A percentile compares a stretch with the other conserved stretches of the same genome.
Evolutionary conservation across 2,113 vertebrate species (phyloP).

Genomic region (Geococcyx californianus): DNA sequence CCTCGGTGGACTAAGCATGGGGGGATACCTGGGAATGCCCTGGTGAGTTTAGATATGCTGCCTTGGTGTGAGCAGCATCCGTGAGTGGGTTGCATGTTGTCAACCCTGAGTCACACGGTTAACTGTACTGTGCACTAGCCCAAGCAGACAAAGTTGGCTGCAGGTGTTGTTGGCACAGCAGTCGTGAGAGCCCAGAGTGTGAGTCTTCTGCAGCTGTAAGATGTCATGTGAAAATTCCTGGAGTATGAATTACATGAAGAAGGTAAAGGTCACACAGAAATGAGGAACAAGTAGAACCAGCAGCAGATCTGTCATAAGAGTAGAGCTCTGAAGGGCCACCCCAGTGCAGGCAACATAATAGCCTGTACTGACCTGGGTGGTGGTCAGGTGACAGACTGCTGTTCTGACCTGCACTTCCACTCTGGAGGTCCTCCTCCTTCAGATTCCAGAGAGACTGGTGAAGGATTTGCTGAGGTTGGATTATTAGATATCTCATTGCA

Average conservation of each 20-base stretch:
- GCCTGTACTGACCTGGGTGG: not conserved
- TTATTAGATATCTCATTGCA: not conserved
- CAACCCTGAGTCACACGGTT: not conserved
- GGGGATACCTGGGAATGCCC: not conserved
- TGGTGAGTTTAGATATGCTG: not conserved
- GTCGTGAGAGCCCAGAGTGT: not conserved
- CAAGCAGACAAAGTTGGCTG: accelerated
- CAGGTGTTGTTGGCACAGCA: not conserved
- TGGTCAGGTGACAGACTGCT: not conserved
- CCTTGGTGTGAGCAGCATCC: not conserved
- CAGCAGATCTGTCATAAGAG: accelerated
- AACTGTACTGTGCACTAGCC: not conserved
- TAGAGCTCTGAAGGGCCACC: not conserved
- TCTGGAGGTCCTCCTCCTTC: not conserved
- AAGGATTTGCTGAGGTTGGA: not conserved
- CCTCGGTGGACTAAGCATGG: not conserved
- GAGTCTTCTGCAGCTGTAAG: not conserved
- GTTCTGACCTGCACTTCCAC: not conserved
- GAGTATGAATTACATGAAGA: not conserved
- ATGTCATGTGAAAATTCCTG: not conserved
- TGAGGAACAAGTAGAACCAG: not conserved
- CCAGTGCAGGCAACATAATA: not conserved
- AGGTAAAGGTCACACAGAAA: not conserved
- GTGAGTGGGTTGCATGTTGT: accelerated
- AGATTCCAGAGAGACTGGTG: not conserved